A percentile compares a stretch with the other conserved stretches of the same genome.
Conservation (phyloP, 2,888 invertebrate genomes). For the Neoscelio sp. region DNA sequence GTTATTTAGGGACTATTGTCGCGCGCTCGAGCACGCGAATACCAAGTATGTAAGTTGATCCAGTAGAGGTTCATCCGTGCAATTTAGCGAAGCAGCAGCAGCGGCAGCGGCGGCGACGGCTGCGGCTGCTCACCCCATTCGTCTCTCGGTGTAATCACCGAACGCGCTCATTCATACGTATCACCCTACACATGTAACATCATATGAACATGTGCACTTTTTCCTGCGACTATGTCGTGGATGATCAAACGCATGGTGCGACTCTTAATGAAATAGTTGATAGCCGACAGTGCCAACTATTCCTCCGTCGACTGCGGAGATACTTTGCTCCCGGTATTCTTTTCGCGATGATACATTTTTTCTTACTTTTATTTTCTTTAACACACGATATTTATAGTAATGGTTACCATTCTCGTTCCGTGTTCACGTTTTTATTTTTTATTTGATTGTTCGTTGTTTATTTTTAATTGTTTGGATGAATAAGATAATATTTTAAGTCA, state of each 20-base stretch:
- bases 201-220: constrained; percentile 39
- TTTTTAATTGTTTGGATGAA: too few species aligned
- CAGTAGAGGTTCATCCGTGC: constrained; percentile 54
- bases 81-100: constrained; percentile 31
- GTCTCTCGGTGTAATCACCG: constrained; percentile 55
- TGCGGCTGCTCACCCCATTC: constrained; percentile 62
- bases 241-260: constrained; percentile 56
- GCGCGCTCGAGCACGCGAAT: constrained; percentile 55
- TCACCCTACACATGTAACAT: constrained; percentile 39
- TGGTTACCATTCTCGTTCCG: neutral
- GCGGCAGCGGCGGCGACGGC: constrained; percentile 3
- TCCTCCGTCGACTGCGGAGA: constrained; percentile 76
- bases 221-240: constrained; percentile 28
- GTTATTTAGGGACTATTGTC: constrained; percentile 58
- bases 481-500: neutral
- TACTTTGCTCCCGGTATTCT: constrained; percentile 64
- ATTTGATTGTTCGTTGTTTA: too few species aligned
- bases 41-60: constrained; percentile 56
- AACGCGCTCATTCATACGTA: constrained; percentile 51
- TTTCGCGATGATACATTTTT: neutral
- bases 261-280: constrained; percentile 80
- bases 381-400: constrained; percentile 31
- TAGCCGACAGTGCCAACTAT: constrained; percentile 80
- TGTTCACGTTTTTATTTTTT: too few species aligned
- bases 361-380: constrained; percentile 1